Evolutionary conservation across 1,140 invertebrate species (phyloP), one percentile per base, ranked within the genome.

Genomic region (Hylaeus volcanicus): DNA sequence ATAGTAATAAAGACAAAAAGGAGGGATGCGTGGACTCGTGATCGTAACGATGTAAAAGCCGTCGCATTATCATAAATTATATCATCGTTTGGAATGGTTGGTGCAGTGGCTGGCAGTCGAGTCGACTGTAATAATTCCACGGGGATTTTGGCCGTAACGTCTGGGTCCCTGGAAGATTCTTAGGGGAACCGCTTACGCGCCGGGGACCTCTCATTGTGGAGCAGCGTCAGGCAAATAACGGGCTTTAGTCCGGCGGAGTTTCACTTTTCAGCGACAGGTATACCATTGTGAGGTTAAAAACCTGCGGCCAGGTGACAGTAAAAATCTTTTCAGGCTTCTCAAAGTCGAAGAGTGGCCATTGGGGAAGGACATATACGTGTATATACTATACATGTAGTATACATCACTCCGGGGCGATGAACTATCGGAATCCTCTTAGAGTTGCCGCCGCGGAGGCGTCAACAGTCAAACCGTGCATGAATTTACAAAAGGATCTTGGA

Each of bases 201-300:
- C 26, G 53, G 37, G 43, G 51, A 43, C 60, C 41, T 76, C 37
- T 68, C 76, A 64, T 86, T 78, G 76, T 74, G 69, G 66, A 58
- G 41, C 81, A 56, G 15, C 41, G 69, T 61, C 74, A 58, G 41
- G 74, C 74, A 74, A 82, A 53, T 83, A 85, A 83, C 71, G 79
- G 77, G 71, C 61, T 69, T 56, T 74, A 58, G 56, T 64, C 63
- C 60, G 77, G 64, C 66, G n/a, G 68, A 60, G 75, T 86, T 86
- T 86, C 85, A 85, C 85, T 86, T 85, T 86, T 75, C 68, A 76
- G 41, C 83, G 68, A 55, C 68, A 84, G 68, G 63, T 74, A 84
- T 66, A 74, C 58, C 65, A 79, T 70, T 74, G 77, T 74, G 70
- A 66, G 78, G 39, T 12, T 74, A 26, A 78, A 80, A 69, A 76